Conservation (phyloP, 2,797 vertebrate genomes). For the Takifugu rubripes region DNA sequence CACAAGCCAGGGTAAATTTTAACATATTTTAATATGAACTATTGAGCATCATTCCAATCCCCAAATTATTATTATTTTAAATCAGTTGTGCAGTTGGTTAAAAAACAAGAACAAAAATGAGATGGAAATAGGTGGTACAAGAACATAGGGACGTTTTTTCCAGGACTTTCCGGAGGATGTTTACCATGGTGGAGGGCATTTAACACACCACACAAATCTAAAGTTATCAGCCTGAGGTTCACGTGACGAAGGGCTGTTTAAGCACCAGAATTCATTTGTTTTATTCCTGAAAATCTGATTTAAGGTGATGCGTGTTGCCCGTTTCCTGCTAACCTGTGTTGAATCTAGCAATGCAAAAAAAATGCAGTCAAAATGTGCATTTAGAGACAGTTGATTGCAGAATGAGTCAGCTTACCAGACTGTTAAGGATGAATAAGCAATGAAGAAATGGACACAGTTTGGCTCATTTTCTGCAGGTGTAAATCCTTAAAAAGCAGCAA, state of each 20-base stretch:
- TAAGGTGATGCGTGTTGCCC: not conserved
- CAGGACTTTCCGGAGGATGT: no score
- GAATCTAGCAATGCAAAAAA: not conserved
- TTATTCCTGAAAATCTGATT: not conserved
- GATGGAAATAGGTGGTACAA: no score
- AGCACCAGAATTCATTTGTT: not conserved
- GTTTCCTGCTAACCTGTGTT: not conserved
- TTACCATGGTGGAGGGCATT: no score
- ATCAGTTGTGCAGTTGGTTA: no score
- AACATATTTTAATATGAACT: no score
- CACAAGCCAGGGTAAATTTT: not conserved
- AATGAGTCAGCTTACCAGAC: constrained; percentile 42
- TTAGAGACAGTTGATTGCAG: no score
- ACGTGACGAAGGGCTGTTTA: not conserved
- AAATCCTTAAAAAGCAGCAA: constrained; percentile 19
- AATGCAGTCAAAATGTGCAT: not conserved
- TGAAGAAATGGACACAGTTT: not conserved
- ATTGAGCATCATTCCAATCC: no score
- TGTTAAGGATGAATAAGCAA: constrained; percentile 1
- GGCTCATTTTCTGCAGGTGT: constrained; percentile 35
- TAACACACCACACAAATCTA: no score
- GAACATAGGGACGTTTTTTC: no score
- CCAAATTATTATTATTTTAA: no score
- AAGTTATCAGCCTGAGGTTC: not conserved
- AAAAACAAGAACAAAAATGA: no score